A percentile compares a stretch with the other conserved stretches of the same genome.
These are phyloP conservation scores for Paragorgia papillata DNA, from an alignment of 92 coral and sea anemone species.

Conservation along the genomic window DNA sequence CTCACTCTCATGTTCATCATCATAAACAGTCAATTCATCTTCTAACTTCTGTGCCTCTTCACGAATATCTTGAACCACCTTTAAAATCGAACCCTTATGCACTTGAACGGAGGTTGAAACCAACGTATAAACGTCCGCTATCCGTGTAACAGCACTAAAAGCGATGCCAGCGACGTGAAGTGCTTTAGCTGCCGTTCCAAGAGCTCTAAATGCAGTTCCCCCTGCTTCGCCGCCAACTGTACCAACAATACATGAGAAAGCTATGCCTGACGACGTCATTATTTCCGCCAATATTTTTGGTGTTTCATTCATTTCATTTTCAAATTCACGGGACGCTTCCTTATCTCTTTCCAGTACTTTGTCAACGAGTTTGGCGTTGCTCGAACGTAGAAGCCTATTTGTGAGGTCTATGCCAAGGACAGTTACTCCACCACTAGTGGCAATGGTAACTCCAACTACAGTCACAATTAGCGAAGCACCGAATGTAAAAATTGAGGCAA, in stretches of 20 bases:
- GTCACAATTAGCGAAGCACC: not conserved
- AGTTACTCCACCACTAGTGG: not conserved
- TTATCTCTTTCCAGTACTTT: not conserved
- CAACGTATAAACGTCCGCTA: not conserved
- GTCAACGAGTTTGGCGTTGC: not conserved
- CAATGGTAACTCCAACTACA: not conserved
- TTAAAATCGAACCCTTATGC: not conserved
- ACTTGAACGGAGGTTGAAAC: not conserved
- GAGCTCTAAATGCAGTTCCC: not conserved
- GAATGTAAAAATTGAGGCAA: not conserved
- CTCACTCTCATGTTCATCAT: no score
- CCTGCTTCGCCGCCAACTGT: not conserved
- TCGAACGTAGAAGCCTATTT: not conserved
- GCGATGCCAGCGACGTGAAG: not conserved
- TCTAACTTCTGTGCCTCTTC: not conserved
- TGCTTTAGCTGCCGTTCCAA: not conserved
- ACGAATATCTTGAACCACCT: conserved; percentile 2
- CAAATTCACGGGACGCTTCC: not conserved
- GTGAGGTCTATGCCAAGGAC: not conserved
- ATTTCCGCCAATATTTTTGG: not conserved
- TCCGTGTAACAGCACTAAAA: not conserved
- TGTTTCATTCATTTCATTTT: not conserved
- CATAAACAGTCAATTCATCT: not conserved
- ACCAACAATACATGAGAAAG: no score
- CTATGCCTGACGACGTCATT: no score